These are phyloP conservation scores for Botia almorhae DNA, from an alignment of 2,797 vertebrate genomes.

Conservation along the genomic window DNA sequence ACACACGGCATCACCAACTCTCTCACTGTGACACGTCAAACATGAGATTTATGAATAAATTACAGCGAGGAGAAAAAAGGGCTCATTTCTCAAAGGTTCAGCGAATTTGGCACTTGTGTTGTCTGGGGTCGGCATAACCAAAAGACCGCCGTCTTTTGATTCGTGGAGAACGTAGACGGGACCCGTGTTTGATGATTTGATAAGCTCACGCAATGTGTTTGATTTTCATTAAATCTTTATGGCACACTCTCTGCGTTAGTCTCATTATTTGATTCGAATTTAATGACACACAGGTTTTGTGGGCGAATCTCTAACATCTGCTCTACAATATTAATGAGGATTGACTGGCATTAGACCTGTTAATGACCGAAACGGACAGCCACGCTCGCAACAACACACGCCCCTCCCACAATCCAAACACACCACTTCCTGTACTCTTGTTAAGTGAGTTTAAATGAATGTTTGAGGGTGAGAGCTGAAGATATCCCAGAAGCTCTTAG, in stretches of 20 bases:
- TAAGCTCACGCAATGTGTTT: neutral
- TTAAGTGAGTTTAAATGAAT: conserved; percentile 38
- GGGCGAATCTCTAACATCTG: neutral
- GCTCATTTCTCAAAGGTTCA: conserved; percentile 18
- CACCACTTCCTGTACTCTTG: conserved; percentile 21
- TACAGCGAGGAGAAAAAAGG: conserved; percentile 23
- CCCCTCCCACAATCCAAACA: neutral
- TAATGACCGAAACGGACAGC: conserved; percentile 8
- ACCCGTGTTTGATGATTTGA: neutral
- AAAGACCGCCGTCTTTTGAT: conserved; percentile 17
- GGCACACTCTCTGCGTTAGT: neutral
- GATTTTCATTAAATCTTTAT: conserved; percentile 7
- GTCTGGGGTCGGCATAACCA: neutral
- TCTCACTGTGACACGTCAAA: conserved; percentile 24
- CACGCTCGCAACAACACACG: conserved; percentile 14
- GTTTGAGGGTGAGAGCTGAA: conserved; percentile 4
- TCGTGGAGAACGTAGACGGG: neutral
- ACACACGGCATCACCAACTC: conserved; percentile 32
- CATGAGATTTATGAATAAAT: conserved; percentile 48
- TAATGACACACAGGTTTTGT: neutral
- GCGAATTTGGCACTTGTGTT: neutral
- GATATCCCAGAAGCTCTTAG: neutral
- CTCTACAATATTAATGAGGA: conserved; percentile 32
- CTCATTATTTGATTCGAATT: neutral
- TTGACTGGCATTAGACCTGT: neutral